Conservation (phyloP, 1,140 invertebrate species). For the Drosophila arizonae region DNA sequence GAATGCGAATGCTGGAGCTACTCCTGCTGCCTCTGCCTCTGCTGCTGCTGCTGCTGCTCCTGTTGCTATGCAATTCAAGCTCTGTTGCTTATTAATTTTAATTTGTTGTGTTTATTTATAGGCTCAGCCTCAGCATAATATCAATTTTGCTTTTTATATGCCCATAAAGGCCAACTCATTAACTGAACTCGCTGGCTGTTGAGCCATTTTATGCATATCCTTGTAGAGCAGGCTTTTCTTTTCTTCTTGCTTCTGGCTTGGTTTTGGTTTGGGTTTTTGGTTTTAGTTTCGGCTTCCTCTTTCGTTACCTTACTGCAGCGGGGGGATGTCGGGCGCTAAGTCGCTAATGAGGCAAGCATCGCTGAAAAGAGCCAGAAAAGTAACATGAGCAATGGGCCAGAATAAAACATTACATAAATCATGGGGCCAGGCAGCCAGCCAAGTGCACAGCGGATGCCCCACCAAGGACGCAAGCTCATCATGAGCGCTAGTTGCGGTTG, state of each 20-base stretch:
- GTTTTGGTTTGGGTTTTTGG: neutral
- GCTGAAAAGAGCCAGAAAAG: constrained; percentile 51
- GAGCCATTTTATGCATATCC: constrained; percentile 7
- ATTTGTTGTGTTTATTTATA: constrained; percentile 31
- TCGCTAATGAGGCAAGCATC: constrained; percentile 72
- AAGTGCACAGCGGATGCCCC: neutral
- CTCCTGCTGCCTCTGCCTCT: neutral
- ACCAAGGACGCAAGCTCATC: constrained; percentile 36
- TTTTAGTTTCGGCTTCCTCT: constrained; percentile 41
- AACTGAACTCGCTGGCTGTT: constrained; percentile 37
- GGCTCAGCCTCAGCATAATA: constrained; percentile 29
- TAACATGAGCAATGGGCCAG: constrained; percentile 38
- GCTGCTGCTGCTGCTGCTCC: neutral
- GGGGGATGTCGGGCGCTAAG: constrained; percentile 40
- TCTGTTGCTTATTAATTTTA: constrained; percentile 33
- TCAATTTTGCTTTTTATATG: constrained; percentile 61
- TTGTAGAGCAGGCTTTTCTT: constrained; percentile 19
- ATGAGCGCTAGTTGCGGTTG: constrained; percentile 25
- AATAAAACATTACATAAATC: constrained; percentile 48
- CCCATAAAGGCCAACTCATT: constrained; percentile 33
- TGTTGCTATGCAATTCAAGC: constrained; percentile 24
- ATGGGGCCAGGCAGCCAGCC: constrained; percentile 3
- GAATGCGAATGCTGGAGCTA: neutral
- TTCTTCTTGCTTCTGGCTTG: constrained; percentile 2
- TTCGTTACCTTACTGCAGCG: constrained; percentile 31